Base-by-base conservation (phyloP, 2,888 invertebrate species). In the Thysanoteuthis rhombus region DNA sequence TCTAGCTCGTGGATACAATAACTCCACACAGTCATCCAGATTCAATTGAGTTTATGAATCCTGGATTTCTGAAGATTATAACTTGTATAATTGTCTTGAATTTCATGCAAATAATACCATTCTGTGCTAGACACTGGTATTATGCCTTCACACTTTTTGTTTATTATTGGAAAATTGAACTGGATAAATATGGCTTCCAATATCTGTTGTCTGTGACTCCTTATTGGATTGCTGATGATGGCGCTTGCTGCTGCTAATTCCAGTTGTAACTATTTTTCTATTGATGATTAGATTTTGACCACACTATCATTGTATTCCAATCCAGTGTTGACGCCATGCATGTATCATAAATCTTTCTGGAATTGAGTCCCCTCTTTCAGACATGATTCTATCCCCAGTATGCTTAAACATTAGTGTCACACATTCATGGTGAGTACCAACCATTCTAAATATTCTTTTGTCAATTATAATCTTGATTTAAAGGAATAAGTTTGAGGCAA, bases 361-460 rank as follows among this genome's bases (percentile, higher is more conserved):
- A 92, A 92, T 92, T 42, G 91, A 92, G 91, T 92, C 42, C 91
- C 91, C 42, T 92, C 42, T 92, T 92, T 92, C 91, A 92, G 91
- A 92, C 91, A 39, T 92, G 45, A 90, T 42, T 42, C 91, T 92
- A 92, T 92, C 45, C 91, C 42, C 91, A 42, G 91, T 92, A 32
- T 92, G 91, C 91, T 42, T 42, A 42, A 45, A 92, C 91, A 92
- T 92, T 92, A 92, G 91, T 42, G 91, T 92, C 91, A 42, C 91
- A 45, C 91, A 52, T 90, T 39, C 90, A 92, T 92, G 91, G 91
- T 92, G 91, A 92, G 91, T 92, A 92, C 91, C 91, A 92, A 92
- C 42, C 45, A 92, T 92, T 92, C 91, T 92, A 92, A 92, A 92
- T 92, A 92, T 92, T 92, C 40, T 92, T 92, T 42, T 92, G n/a